These are phyloP conservation scores for Rousettus madagascariensis DNA, from an alignment of 2,797 vertebrate species.

Conservation along the genomic window DNA sequence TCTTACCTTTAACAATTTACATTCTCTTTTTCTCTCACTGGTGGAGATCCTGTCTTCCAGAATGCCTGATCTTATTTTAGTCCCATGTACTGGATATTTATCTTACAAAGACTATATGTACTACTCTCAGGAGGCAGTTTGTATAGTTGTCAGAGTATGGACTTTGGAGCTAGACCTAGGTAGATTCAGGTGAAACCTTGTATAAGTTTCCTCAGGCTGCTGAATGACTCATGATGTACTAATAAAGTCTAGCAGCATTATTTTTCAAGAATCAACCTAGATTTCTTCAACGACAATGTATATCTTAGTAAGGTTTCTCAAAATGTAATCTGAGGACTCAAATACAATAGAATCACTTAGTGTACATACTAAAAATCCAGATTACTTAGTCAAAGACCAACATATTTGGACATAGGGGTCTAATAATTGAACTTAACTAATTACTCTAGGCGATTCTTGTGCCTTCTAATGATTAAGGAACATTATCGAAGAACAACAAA, in stretches of 20 bases:
- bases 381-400: neutral
- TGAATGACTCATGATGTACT: neutral
- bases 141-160: too few species aligned
- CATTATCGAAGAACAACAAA: neutral
- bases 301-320: conserved; percentile 7
- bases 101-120: neutral
- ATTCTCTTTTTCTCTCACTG: neutral
- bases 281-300: neutral
- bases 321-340: neutral
- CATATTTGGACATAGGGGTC: neutral
- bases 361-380: neutral
- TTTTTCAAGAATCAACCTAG: neutral
- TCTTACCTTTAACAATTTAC: neutral
- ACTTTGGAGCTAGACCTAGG: neutral
- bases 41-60: neutral
- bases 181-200: neutral
- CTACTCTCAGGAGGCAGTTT: neutral
- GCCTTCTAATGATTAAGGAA: neutral
- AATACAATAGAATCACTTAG: neutral
- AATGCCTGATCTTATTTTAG: neutral
- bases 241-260: neutral
- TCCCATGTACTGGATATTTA: neutral
- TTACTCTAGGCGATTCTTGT: neutral
- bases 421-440: neutral
- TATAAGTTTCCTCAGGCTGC: neutral